Evolutionary conservation across 2,888 invertebrate genomes (phyloP).

Genomic region (Lobophora halterata): DNA sequence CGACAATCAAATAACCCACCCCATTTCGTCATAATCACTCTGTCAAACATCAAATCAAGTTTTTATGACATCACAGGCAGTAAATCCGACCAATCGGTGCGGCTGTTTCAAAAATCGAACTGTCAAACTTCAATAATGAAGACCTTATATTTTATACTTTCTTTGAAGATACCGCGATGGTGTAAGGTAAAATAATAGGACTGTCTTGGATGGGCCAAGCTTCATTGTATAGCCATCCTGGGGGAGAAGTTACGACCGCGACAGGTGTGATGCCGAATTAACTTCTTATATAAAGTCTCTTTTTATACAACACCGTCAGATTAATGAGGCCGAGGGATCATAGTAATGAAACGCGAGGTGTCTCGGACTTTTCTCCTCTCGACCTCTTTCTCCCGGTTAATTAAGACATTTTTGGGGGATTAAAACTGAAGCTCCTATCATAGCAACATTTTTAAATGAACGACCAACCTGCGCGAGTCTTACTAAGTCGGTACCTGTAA

Average conservation of each 20-base stretch:
- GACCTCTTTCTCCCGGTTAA: conserved; percentile 56
- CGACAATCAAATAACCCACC: conserved; percentile 39
- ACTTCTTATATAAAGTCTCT: conserved; percentile 75
- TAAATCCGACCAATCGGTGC: conserved; percentile 51
- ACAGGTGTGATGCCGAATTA: conserved; percentile 79
- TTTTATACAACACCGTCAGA: conserved; percentile 71
- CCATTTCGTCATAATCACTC: conserved; percentile 36
- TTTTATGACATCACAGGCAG: conserved; percentile 42
- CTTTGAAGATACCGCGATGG: conserved; percentile 70
- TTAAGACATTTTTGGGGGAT: conserved; percentile 59
- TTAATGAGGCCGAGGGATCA: conserved; percentile 70
- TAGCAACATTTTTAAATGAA: conserved; percentile 27
- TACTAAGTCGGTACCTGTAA: conserved; percentile 53
- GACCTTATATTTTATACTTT: conserved; percentile 65
- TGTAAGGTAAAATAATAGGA: conserved; percentile 62
- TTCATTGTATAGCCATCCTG: conserved; percentile 72
- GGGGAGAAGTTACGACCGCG: conserved; percentile 74
- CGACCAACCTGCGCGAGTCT: conserved; percentile 58
- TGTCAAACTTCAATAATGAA: conserved; percentile 71
- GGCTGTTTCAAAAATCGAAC: conserved; percentile 64
- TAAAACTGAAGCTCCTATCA: conserved; percentile 43
- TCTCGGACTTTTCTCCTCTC: conserved; percentile 54
- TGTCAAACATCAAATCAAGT: conserved; percentile 42
- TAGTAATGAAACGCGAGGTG: conserved; percentile 65
- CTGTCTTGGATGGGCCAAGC: conserved; percentile 55